Evolutionary conservation across 2,888 invertebrate genomes (phyloP), one percentile per base, ranked within the genome.

Genomic region (Rhagonycha fulva): DNA sequence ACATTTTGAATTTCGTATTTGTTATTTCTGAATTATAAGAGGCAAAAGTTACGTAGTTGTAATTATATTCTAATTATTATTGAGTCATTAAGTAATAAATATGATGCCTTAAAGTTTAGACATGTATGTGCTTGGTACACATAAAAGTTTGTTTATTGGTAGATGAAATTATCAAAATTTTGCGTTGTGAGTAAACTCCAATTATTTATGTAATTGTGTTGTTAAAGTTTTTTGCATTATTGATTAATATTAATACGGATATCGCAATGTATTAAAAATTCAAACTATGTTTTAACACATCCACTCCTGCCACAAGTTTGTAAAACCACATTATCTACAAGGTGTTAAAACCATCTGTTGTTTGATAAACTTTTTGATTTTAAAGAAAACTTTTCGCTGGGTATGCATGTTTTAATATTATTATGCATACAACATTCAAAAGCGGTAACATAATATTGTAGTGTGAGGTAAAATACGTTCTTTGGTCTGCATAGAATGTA

Each of bases 391-490:
- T 73, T 71, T 71, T 26, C 30, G 75, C 74, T 70, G 71, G 72
- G 68, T 66, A 72, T 77, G 70, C 77, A 77, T 77, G 74, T 77
- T 75, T 71, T 77, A 77, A 76, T 74, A 77, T 74, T 76, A 78
- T 78, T 78, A 78, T 78, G 74, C 78, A 78, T 75, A 76, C 75
- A 75, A 77, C 76, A 76, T 70, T 74, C 72, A 78, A 74, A 70
- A 76, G 76, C 73, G 71, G 76, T 74, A 74, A 76, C 76, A 74
- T 72, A 76, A 78, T 75, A 77, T 67, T 75, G 75, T 76, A 77
- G 78, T 71, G 67, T 77, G 78, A 68, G 78, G 76, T 78, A 75
- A 78, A 78, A 78, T 78, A 78, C 76, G 76, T 76, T 78, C 73
- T 68, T 68, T 72, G 75, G 76, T 76, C 78, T 72, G 63, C 77